A percentile compares a stretch with the other conserved stretches of the same genome.
Evolutionary conservation across 2,113 vertebrate species (phyloP).

Genomic region (Vombatus ursinus): DNA sequence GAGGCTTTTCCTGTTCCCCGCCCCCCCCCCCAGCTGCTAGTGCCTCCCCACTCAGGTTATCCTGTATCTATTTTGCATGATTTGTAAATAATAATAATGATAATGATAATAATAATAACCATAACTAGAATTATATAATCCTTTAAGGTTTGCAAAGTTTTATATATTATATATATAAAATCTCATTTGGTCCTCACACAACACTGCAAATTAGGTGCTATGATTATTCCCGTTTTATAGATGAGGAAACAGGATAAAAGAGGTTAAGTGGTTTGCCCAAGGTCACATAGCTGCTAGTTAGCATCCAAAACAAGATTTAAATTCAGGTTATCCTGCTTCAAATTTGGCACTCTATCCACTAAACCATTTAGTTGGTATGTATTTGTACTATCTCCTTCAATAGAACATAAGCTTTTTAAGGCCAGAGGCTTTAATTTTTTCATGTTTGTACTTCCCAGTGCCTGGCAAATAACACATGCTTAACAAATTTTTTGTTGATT

Average conservation of each 20-base stretch:
- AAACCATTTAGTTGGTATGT: neutral
- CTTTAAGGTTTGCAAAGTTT: neutral
- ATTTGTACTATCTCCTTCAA: neutral
- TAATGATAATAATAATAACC: neutral
- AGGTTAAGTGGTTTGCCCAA: neutral
- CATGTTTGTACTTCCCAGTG: neutral
- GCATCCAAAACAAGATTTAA: neutral
- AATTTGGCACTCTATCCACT: neutral
- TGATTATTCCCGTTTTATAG: neutral
- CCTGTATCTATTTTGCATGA: neutral
- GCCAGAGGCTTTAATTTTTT: neutral
- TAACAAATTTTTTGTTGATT: neutral
- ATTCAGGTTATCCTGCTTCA: neutral
- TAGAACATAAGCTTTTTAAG: neutral
- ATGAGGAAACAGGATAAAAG: neutral
- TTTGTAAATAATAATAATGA: neutral
- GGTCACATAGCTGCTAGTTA: neutral
- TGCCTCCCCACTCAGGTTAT: neutral
- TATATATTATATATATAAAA: too few species aligned
- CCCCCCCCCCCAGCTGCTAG: neutral
- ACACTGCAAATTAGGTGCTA: neutral
- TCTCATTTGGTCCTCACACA: neutral
- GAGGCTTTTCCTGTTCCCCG: neutral
- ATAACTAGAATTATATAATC: neutral
- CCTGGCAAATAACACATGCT: neutral